phyloP scores from a whole-genome alignment of 35 echinoderm and acorn worm species.

The Nesometra sesokonis region DNA sequence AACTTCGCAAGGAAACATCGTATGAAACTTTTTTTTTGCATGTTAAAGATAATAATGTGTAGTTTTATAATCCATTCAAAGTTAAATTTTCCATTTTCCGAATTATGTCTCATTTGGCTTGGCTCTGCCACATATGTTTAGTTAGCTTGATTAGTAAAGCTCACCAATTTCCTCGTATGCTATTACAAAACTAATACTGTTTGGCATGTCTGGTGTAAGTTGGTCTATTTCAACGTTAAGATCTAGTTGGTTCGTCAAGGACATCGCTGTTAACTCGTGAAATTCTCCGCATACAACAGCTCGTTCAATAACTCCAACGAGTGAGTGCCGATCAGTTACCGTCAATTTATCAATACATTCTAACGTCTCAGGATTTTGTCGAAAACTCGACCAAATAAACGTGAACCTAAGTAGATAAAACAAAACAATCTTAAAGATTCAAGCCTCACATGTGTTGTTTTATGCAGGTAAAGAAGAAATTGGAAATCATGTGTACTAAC shows the following conservation, averaged over 20 bases:
- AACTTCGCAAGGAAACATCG: too few species aligned
- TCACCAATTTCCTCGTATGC: constrained; percentile 65
- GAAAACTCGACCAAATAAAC: constrained; percentile 51
- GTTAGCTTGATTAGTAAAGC: too few species aligned
- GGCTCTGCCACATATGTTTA: too few species aligned
- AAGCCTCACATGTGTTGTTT: too few species aligned
- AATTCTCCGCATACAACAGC: constrained; percentile 63
- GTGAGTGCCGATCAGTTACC: constrained; percentile 59
- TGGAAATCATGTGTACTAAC: too few species aligned
- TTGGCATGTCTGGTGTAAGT: constrained; percentile 70
- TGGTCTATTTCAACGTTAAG: constrained; percentile 40
- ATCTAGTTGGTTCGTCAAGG: constrained; percentile 56
- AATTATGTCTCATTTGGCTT: too few species aligned
- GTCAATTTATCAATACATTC: constrained; percentile 54
- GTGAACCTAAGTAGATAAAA: constrained; percentile 55
- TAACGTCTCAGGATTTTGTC: constrained; percentile 26
- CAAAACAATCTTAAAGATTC: too few species aligned
- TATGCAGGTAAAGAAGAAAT: too few species aligned
- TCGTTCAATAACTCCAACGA: constrained; percentile 24
- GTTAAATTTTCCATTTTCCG: too few species aligned
- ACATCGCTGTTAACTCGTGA: constrained; percentile 35
- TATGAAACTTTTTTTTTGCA: too few species aligned
- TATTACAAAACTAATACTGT: constrained; percentile 78
- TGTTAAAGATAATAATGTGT: too few species aligned
- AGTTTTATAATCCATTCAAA: too few species aligned